phyloP scores from a whole-genome alignment of 2,113 vertebrate genomes.

The Zapus hudsonius region DNA sequence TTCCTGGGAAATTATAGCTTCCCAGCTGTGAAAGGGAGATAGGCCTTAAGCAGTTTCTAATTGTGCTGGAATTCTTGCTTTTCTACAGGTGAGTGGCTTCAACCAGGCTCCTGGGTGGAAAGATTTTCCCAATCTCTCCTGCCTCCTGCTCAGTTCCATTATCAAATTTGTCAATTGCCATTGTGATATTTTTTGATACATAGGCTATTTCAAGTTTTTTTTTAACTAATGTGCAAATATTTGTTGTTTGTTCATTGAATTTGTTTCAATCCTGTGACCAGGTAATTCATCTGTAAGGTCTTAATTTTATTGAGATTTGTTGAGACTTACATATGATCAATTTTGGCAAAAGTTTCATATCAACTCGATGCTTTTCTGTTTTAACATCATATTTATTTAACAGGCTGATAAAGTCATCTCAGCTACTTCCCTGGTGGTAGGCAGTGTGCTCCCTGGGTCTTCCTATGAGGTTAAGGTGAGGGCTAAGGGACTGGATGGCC shows the following conservation, averaged over 20 bases:
- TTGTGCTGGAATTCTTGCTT: too few relatives aligned
- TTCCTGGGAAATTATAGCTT: too few relatives aligned
- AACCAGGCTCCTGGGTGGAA: too few relatives aligned
- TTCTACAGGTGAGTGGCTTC: too few relatives aligned
- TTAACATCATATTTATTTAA: constrained; percentile 54
- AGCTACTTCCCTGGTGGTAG: constrained; percentile 80
- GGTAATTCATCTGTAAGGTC: not conserved
- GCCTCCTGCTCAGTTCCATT: not conserved
- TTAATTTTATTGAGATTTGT: not conserved
- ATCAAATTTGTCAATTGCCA: not conserved
- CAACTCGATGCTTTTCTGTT: not conserved
- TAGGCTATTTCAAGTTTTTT: not conserved
- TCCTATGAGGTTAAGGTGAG: constrained; percentile 88
- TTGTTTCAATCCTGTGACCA: not conserved
- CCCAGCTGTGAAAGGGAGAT: too few relatives aligned
- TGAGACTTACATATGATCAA: not conserved
- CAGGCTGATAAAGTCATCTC: constrained; percentile 83
- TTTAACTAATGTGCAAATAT: not conserved
- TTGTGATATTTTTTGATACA: not conserved
- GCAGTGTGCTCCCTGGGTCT: constrained; percentile 81
- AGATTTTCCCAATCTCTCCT: not conserved
- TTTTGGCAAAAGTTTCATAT: not conserved
- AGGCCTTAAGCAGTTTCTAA: too few relatives aligned
- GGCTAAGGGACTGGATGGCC: constrained; percentile 75
- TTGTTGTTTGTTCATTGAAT: constrained; percentile 2